Evolutionary conservation across 1,140 invertebrate genomes (phyloP), one percentile per base, ranked within the genome.

Genomic region (Stegodyphus mimosarum): DNA sequence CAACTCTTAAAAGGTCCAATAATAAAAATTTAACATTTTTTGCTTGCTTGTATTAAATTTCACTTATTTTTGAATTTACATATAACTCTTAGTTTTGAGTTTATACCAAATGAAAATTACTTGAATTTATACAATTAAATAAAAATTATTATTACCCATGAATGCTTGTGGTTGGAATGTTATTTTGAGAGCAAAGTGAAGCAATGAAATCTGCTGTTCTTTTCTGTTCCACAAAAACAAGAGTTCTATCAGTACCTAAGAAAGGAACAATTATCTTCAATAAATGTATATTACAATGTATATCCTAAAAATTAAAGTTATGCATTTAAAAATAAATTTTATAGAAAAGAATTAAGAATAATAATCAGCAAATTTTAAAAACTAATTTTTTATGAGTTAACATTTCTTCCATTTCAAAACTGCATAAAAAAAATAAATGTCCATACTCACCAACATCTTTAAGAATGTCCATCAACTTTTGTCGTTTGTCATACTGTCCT

Each of bases 201-300:
- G 95, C 96, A 5, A 99, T 91, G 88, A 97, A 98, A 90, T 99
- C 98, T 0, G 95, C 95, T 60, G 93, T 95, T 71, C 95, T 93
- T 89, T 98, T 98, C 17, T 94, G 95, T 87, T 97, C 95, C 1
- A 98, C 96, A 89, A 99, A 99, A 1, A 99, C 94, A 10, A 99
- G 90, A 0, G 94, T 95, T 72, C 86, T 17, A 52, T 88, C 88
- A 72, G 75, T 79, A 17, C 69, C 86, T 86, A 55, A 63, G 10
- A n/a, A 72, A 7, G 55, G 33, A 76, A 6, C 55, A 64, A 7
- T 33, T 3, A 33, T 3, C 33, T 33, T 33, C 33, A 33, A 33
- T 18, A 63, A 13, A 77, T 48, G 55, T 60, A 5, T 76, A 17
- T 17, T 63, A 83, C 72, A 73, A 88, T 87, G 64, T 10, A 78